Percentiles rank a stretch among this genome's conserved stretches.
phyloP scores from a whole-genome alignment of 92 coral and sea anemone genomes.

The Meandrina meandrites region DNA sequence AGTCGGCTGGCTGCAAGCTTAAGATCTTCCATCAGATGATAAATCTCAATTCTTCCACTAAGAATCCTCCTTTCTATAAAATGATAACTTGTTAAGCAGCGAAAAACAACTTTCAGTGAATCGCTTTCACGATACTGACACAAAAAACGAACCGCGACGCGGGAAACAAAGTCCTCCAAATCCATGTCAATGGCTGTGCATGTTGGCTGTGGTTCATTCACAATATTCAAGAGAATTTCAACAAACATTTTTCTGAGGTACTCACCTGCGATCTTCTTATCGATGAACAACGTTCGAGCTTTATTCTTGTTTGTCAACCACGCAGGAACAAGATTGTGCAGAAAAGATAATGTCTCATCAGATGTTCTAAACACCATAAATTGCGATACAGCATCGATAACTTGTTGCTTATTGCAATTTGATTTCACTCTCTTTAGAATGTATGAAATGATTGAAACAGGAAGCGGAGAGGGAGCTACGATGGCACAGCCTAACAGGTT shows the following conservation, averaged over 20 bases:
- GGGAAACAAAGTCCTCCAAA: conserved; percentile 2
- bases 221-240: background rate
- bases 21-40: background rate
- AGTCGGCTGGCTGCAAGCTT: background rate
- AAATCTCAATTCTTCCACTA: conserved; percentile 4
- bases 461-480: background rate
- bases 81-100: conserved; percentile 29
- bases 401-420: background rate
- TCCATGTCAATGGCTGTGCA: background rate
- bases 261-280: background rate
- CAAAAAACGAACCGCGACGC: conserved; percentile 12
- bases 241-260: background rate
- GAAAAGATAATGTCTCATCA: conserved; percentile 4
- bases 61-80: conserved; percentile 6
- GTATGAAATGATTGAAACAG: background rate
- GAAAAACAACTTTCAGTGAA: conserved; percentile 13
- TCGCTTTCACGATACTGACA: background rate
- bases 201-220: background rate
- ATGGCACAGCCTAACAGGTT: background rate
- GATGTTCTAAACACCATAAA: background rate
- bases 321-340: conserved; percentile 15
- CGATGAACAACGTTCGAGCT: background rate
- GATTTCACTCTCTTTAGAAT: background rate
- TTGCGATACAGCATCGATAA: conserved; percentile 12
- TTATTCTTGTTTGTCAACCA: conserved; percentile 13